Evolutionary conservation across 2,113 vertebrate species (phyloP).

Genomic region (Indri indri): DNA sequence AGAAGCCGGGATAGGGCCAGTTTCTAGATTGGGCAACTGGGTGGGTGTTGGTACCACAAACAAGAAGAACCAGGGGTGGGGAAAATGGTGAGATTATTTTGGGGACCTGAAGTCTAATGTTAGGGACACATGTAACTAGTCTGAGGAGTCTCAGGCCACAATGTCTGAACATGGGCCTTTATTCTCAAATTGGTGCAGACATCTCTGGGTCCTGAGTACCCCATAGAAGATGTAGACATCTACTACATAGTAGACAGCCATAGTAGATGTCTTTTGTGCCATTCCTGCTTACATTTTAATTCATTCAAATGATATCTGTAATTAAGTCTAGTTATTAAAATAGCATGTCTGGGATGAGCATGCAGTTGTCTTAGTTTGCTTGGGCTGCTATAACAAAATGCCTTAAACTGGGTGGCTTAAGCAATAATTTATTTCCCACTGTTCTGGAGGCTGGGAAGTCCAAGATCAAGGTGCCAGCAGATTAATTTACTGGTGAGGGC

Average conservation of each 20-base stretch:
- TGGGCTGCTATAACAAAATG: background rate
- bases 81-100: background rate
- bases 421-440: background rate
- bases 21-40: background rate
- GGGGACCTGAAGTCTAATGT: background rate
- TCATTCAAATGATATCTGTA: background rate
- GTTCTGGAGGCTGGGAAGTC: background rate
- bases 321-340: background rate
- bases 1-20: background rate
- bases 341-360: background rate
- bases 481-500: background rate
- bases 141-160: background rate
- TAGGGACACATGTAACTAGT: background rate
- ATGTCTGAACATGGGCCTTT: background rate
- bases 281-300: slow-evolving; percentile 9
- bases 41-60: background rate
- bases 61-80: background rate
- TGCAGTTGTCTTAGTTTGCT: background rate
- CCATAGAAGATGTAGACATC: too few relatives aligned
- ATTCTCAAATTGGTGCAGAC: background rate
- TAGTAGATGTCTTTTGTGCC: background rate
- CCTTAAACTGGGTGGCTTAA: background rate
- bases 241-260: too few relatives aligned
- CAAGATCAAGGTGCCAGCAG: background rate
- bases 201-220: background rate